These are phyloP conservation scores for Tachina fera DNA, from an alignment of 2,888 invertebrate genomes.

Conservation along the genomic window DNA sequence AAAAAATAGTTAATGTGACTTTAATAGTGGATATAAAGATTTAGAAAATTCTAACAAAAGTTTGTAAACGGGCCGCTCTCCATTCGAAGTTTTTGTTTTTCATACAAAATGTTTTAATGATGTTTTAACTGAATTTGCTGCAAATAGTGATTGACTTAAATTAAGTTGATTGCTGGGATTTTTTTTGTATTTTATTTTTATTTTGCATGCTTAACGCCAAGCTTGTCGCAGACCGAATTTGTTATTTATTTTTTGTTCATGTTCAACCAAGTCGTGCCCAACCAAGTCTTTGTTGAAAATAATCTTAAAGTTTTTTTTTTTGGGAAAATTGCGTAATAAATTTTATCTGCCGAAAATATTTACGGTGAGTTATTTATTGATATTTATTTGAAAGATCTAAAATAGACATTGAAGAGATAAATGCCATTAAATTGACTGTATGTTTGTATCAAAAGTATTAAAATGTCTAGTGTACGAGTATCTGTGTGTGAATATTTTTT, in stretches of 20 bases:
- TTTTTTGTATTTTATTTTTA: not conserved
- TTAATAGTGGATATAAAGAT: slow-evolving; percentile 19
- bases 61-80: not conserved
- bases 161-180: slow-evolving; percentile 2
- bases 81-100: not conserved
- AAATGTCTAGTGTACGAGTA: not conserved
- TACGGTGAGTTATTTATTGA: slow-evolving; percentile 69
- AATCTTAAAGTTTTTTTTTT: not conserved
- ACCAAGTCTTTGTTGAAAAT: slow-evolving; percentile 11
- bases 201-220: slow-evolving; percentile 48
- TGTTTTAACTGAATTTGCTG: slow-evolving; percentile 45
- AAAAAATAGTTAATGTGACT: slow-evolving; percentile 39
- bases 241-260: slow-evolving; percentile 9
- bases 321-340: slow-evolving; percentile 65
- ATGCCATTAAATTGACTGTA: slow-evolving; percentile 60
- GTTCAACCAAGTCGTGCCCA: slow-evolving; percentile 57
- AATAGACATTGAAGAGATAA: slow-evolving; percentile 67
- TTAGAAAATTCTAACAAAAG: slow-evolving; percentile 5
- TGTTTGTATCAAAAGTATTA: slow-evolving; percentile 22
- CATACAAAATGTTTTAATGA: slow-evolving; percentile 30
- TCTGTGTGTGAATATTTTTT: not conserved
- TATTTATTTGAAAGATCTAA: slow-evolving; percentile 63
- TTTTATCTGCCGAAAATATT: slow-evolving; percentile 66
- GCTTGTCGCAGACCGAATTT: slow-evolving; percentile 15
- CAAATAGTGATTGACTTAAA: slow-evolving; percentile 41